These are phyloP conservation scores for Torymus tubicola DNA, from an alignment of 2,888 invertebrate species.

Conservation along the genomic window DNA sequence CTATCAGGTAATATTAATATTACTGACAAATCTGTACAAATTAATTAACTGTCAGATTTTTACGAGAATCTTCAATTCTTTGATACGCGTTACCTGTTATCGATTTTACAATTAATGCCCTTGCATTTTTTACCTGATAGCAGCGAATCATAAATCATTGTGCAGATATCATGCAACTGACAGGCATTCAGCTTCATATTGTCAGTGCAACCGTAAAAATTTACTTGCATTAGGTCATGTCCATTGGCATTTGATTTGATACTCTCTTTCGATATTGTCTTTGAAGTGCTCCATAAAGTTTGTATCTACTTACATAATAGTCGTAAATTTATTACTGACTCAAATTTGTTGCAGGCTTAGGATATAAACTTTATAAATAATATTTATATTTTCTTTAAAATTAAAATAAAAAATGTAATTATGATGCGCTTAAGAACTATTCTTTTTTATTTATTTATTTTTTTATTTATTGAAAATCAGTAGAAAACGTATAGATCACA, in stretches of 20 bases:
- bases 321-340: too few species aligned
- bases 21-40: constrained; percentile 1
- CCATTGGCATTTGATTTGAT: background rate
- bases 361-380: too few species aligned
- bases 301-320: background rate
- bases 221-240: constrained; percentile 7
- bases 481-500: too few species aligned
- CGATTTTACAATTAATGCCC: constrained; percentile 21
- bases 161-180: constrained; percentile 16
- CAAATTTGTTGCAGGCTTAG: too few species aligned
- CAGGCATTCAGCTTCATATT: constrained; percentile 15
- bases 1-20: too few species aligned
- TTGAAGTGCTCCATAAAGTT: constrained; percentile 14
- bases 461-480: too few species aligned
- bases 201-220: background rate
- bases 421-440: too few species aligned
- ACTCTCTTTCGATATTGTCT: constrained; percentile 1
- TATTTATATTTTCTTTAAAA: too few species aligned
- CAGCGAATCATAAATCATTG: constrained; percentile 16
- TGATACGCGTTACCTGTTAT: background rate
- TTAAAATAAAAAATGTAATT: too few species aligned
- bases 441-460: too few species aligned
- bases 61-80: background rate
- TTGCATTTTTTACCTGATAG: constrained; percentile 7
- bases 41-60: constrained; percentile 21